A percentile compares a stretch with the other conserved stretches of the same genome.
These are phyloP conservation scores for Pandion haliaetus DNA, from an alignment of 2,113 vertebrate genomes.

Conservation along the genomic window DNA sequence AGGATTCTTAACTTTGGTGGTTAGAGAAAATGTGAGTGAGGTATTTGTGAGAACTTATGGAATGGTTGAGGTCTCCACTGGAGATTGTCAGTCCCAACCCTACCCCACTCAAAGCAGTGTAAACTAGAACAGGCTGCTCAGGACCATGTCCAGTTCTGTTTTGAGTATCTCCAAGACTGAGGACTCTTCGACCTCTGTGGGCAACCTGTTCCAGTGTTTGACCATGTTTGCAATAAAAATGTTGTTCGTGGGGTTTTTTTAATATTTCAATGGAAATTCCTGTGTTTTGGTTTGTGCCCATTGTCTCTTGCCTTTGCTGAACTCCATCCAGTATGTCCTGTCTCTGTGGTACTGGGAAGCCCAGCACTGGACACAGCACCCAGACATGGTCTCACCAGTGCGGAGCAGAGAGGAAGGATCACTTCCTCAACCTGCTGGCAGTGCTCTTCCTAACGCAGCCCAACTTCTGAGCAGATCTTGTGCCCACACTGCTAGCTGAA, in stretches of 20 bases:
- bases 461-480: background rate
- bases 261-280: background rate
- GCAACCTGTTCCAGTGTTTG: background rate
- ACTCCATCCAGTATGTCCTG: background rate
- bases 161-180: background rate
- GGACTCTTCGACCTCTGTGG: background rate
- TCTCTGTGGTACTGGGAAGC: background rate
- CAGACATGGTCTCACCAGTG: background rate
- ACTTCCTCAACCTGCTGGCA: background rate
- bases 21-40: background rate
- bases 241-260: background rate
- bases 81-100: background rate
- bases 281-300: rapidly evolving
- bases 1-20: background rate
- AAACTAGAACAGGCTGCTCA: background rate
- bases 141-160: rapidly evolving
- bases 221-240: background rate
- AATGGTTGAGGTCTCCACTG: background rate
- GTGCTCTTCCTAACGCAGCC: background rate
- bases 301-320: background rate
- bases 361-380: background rate
- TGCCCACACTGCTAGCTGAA: background rate
- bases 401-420: background rate
- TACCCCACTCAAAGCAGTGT: background rate
- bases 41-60: background rate